phyloP scores from a whole-genome alignment of 2,113 vertebrate genomes.

The Colossoma macropomum region DNA sequence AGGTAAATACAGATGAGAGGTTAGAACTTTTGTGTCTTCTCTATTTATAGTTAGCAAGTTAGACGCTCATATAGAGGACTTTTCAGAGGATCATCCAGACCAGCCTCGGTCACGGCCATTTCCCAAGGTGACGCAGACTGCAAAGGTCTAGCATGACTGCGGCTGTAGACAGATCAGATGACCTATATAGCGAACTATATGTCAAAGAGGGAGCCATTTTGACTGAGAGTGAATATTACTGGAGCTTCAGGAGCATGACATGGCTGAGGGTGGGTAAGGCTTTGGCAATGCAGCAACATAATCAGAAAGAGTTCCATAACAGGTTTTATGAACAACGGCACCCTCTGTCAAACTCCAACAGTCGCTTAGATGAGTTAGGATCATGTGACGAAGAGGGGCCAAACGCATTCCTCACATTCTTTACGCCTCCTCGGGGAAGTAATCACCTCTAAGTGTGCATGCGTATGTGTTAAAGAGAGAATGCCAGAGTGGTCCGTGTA shows the following conservation, averaged over 20 bases:
- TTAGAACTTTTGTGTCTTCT: too few relatives aligned
- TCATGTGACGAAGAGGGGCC: constrained; percentile 33
- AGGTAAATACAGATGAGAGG: too few relatives aligned
- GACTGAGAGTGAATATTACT: background rate
- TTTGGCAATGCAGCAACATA: background rate
- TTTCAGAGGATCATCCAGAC: too few relatives aligned
- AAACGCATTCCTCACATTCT: constrained; percentile 39
- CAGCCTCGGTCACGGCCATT: too few relatives aligned
- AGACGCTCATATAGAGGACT: too few relatives aligned
- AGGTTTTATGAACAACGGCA: constrained; percentile 7
- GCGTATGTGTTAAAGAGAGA: background rate
- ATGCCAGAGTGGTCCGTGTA: background rate
- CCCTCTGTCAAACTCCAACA: constrained; percentile 35
- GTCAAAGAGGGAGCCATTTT: constrained; percentile 20
- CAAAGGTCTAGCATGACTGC: too few relatives aligned
- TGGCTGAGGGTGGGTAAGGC: background rate
- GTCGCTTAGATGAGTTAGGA: constrained; percentile 18
- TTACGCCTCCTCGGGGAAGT: constrained; percentile 6
- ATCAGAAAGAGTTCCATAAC: constrained; percentile 6
- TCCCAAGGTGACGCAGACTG: too few relatives aligned
- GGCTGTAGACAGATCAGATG: background rate
- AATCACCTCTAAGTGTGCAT: constrained; percentile 27
- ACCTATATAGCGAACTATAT: background rate
- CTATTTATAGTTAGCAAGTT: too few relatives aligned
- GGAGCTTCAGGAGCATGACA: constrained; percentile 6